These are phyloP conservation scores for Solen grandis DNA, from an alignment of 1,140 invertebrate species.

Conservation along the genomic window DNA sequence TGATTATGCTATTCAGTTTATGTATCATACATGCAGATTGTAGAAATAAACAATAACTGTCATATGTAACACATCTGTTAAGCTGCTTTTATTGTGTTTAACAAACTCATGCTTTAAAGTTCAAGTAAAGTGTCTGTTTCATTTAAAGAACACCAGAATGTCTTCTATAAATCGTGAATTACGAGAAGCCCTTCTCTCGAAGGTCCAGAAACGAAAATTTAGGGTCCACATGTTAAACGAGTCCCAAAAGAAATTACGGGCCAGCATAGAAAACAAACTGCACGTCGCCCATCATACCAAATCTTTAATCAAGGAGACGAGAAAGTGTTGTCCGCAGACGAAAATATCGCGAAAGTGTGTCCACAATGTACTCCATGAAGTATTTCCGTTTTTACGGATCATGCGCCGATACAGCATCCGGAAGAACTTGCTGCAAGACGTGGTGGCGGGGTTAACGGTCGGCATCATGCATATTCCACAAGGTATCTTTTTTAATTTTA, in stretches of 20 bases:
- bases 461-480: slow-evolving; percentile 83
- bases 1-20: too few relatives aligned
- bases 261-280: slow-evolving; percentile 40
- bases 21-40: too few relatives aligned
- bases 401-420: slow-evolving; percentile 79
- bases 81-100: too few relatives aligned
- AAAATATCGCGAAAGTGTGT: slow-evolving; percentile 53
- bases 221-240: slow-evolving; percentile 47
- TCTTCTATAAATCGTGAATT: slow-evolving; percentile 44
- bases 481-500: too few relatives aligned
- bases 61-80: too few relatives aligned
- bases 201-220: slow-evolving; percentile 42
- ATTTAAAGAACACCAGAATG: slow-evolving; percentile 12
- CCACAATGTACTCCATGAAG: slow-evolving; percentile 57
- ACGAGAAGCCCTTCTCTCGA: slow-evolving; percentile 34
- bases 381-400: slow-evolving; percentile 79
- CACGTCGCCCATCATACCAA: slow-evolving; percentile 38
- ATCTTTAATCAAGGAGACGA: slow-evolving; percentile 12
- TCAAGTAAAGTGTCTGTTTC: too few relatives aligned
- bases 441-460: slow-evolving; percentile 82
- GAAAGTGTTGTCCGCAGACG: slow-evolving; percentile 54
- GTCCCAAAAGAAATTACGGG: slow-evolving; percentile 37
- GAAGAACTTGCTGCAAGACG: slow-evolving; percentile 78
- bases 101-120: too few relatives aligned
- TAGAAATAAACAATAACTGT: too few relatives aligned